phyloP scores from a whole-genome alignment of 2,888 invertebrate species.

The Meghimatium bilineatum region DNA sequence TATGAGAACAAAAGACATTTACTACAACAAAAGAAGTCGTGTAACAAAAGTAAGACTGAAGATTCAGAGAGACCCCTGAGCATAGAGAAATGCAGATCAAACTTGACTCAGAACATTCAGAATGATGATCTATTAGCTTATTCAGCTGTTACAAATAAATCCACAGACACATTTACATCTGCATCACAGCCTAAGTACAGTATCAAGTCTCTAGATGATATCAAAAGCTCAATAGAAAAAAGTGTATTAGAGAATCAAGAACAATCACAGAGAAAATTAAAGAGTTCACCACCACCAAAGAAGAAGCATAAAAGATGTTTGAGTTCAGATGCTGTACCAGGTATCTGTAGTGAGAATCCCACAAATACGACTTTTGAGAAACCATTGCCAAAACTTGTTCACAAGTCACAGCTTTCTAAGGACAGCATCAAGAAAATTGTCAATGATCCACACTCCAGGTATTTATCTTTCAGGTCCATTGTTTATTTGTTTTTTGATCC shows the following conservation, averaged over 20 bases:
- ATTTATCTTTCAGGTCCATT: background rate
- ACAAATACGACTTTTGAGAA: background rate
- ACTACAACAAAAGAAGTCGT: constrained; percentile 14
- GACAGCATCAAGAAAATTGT: constrained; percentile 65
- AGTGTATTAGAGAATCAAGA: constrained; percentile 2
- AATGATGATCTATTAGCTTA: background rate
- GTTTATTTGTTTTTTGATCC: background rate
- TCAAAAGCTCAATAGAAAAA: constrained; percentile 36
- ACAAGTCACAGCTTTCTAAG: constrained; percentile 42
- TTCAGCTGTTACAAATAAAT: background rate
- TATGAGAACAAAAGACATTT: background rate
- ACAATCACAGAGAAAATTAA: background rate
- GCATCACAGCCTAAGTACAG: background rate
- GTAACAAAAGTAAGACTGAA: constrained; percentile 8
- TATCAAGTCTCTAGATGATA: constrained; percentile 30
- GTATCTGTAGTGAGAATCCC: background rate
- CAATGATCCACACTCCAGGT: constrained; percentile 66
- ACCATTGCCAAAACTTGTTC: background rate
- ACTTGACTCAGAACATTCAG: background rate
- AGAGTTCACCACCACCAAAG: background rate
- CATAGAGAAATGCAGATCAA: background rate
- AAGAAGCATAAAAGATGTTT: background rate
- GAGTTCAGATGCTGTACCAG: background rate
- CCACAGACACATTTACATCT: background rate
- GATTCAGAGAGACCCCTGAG: background rate